Evolutionary conservation across 2,888 invertebrate genomes (phyloP), one percentile per base, ranked within the genome.

Genomic region (Scrobipalpa atriplicella): DNA sequence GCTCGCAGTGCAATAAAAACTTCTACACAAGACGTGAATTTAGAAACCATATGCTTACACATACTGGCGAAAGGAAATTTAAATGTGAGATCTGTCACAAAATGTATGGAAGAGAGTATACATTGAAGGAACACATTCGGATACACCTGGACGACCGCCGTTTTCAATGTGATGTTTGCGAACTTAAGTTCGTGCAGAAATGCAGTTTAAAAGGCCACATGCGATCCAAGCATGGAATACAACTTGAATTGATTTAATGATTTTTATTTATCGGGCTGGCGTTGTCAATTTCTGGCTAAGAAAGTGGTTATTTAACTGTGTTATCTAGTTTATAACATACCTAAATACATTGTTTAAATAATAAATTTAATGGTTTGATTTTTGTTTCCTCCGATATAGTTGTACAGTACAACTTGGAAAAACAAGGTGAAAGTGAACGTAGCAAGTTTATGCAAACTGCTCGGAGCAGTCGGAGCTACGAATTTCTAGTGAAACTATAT

Each of bases 61-160:
- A 84, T 56, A 75, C 78, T 0, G 75, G 78, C 0, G 39, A 68
- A 21, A 71, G 69, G 43, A 78, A 81, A 2, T 87, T 78, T 64
- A 75, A 83, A 60, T 91, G 91, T 68, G 76, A 79, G 3, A 69
- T 86, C 0, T 90, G 91, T 62, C 64, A 73, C 2, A 89, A 86
- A 66, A 66, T 66, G 5, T 81, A 72, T 63, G 74, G 71, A 0
- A 71, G 74, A n/a, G 73, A 68, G 64, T 73, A 72, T n/a, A 75
- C 72, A 5, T 64, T 83, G 38, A 74, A 41, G 6, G 75, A 80
- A 18, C 85, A 85, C 62, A 70, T 78, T 75, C 74, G 77, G 39
- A 77, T 78, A n/a, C 84, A 84, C 63, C 58, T 65, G 10, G 71
- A 78, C 64, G 74, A 76, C 36, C 77, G 75, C 54, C 62, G 71